Percentiles rank a stretch among this genome's conserved stretches.
phyloP scores from a whole-genome alignment of 1,140 invertebrate species.

The Armadillidium nasatum region DNA sequence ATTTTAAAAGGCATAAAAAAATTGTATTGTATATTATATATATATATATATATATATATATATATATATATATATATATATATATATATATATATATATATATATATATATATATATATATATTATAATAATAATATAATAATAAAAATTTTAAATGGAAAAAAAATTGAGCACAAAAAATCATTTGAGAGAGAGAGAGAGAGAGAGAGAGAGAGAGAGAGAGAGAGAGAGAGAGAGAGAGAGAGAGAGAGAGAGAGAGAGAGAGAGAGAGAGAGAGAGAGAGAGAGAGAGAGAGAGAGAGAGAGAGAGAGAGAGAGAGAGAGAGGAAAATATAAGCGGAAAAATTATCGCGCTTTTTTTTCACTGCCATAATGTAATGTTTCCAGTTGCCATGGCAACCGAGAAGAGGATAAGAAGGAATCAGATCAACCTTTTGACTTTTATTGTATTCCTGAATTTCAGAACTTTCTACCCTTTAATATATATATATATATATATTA shows the following conservation, averaged over 20 bases:
- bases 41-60: too few relatives aligned
- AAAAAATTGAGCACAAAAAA: too few relatives aligned
- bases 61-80: slow-evolving; percentile 2
- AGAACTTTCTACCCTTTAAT: too few relatives aligned
- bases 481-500: slow-evolving; percentile 1
- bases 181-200: not conserved
- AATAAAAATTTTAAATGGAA: too few relatives aligned
- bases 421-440: too few relatives aligned
- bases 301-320: not conserved
- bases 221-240: slow-evolving; percentile 6
- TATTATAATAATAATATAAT: not conserved
- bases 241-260: not conserved
- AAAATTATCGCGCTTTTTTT: too few relatives aligned
- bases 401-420: too few relatives aligned
- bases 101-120: not conserved
- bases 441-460: too few relatives aligned
- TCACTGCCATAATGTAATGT: too few relatives aligned
- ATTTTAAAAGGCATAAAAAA: too few relatives aligned
- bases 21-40: too few relatives aligned
- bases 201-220: slow-evolving; percentile 2
- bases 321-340: not conserved
- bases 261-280: not conserved
- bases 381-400: too few relatives aligned
- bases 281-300: not conserved
- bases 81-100: not conserved